phyloP scores from a whole-genome alignment of 2,797 vertebrate genomes.

The Phataginus tetradactyla region DNA sequence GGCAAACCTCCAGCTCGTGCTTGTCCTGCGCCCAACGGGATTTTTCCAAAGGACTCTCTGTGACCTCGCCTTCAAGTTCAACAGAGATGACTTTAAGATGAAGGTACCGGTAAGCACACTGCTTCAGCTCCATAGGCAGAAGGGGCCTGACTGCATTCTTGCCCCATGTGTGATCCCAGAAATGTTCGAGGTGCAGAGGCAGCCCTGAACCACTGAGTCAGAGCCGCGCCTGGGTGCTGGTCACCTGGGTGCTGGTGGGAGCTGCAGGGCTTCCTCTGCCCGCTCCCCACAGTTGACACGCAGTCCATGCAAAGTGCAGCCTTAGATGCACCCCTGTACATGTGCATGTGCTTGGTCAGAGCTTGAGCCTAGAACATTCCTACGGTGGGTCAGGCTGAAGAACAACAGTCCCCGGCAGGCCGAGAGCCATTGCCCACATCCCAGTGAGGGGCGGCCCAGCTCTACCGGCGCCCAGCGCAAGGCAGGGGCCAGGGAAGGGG shows the following conservation, averaged over 20 bases:
- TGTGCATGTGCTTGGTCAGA: no score
- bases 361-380: neutral
- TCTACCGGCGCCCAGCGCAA: fast-evolving
- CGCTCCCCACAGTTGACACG: fast-evolving
- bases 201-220: neutral
- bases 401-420: fast-evolving
- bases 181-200: no score
- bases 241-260: neutral
- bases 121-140: neutral
- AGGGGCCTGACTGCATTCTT: neutral
- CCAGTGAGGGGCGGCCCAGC: neutral
- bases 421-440: neutral
- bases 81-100: conserved; percentile 99
- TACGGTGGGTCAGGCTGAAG: neutral
- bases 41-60: conserved; percentile 94
- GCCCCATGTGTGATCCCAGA: fast-evolving
- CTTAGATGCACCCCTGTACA: neutral
- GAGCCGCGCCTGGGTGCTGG: neutral
- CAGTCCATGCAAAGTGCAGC: neutral
- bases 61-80: conserved; percentile 95
- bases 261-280: fast-evolving
- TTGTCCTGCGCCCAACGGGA: conserved; percentile 94
- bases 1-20: conserved; percentile 96
- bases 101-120: conserved; percentile 94
- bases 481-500: neutral